These are phyloP conservation scores for Cheilosia scutellata DNA, from an alignment of 2,888 invertebrate genomes.

Conservation along the genomic window DNA sequence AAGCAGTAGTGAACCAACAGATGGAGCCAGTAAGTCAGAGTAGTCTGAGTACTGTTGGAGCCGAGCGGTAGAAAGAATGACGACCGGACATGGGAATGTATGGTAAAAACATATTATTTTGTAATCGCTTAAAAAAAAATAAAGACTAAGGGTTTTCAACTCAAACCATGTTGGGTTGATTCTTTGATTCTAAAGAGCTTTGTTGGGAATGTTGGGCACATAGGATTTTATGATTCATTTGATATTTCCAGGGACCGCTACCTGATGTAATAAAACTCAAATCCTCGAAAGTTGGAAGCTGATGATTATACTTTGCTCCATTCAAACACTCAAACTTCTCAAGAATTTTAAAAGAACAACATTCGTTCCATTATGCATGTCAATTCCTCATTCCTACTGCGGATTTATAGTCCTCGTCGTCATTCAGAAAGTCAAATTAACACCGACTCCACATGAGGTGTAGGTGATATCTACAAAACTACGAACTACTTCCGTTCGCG, in stretches of 20 bases:
- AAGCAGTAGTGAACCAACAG: constrained; percentile 68
- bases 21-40: constrained; percentile 23
- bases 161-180: background rate
- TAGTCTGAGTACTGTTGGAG: background rate
- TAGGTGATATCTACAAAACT: constrained; percentile 15
- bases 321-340: background rate
- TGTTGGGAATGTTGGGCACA: background rate
- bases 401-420: background rate
- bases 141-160: background rate
- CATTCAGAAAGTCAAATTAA: constrained; percentile 42
- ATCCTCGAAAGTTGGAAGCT: too few species aligned
- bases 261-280: too few species aligned
- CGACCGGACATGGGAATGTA: constrained; percentile 32
- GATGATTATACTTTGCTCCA: too few species aligned
- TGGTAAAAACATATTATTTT: background rate
- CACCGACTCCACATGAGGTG: constrained; percentile 11
- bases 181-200: background rate
- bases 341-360: constrained; percentile 17
- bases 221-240: too few species aligned
- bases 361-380: constrained; percentile 1
- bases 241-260: too few species aligned
- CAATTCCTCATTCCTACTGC: constrained; percentile 10
- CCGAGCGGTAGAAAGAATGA: background rate
- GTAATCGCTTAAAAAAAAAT: background rate
- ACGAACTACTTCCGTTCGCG: constrained; percentile 30